phyloP scores from a whole-genome alignment of 2,113 vertebrate species.

The Gila orcuttii region DNA sequence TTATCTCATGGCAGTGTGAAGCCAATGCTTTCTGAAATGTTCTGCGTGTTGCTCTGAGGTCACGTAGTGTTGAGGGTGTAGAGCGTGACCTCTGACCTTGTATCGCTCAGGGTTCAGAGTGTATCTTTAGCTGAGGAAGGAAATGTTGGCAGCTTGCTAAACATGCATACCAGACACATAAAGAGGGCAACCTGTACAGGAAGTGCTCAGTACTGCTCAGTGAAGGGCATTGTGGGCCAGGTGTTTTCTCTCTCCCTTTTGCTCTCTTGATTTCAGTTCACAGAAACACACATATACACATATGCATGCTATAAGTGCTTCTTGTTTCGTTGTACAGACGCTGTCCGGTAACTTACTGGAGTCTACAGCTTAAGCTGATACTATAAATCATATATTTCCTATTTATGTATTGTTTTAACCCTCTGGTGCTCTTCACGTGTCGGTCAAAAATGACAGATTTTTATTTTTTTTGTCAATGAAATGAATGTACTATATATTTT shows the following conservation, averaged over 20 bases:
- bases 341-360: not conserved
- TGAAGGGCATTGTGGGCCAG: conserved; percentile 41
- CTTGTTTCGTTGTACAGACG: not conserved
- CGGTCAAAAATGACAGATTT: too few species aligned
- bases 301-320: not conserved
- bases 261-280: not conserved
- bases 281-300: conserved; percentile 22
- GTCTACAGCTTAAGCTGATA: too few species aligned
- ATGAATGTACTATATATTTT: too few species aligned
- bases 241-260: conserved; percentile 2
- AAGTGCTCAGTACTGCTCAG: not conserved
- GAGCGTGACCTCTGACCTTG: conserved; percentile 18
- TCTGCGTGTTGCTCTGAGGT: not conserved
- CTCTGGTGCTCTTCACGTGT: too few species aligned
- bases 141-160: conserved; percentile 63
- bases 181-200: conserved; percentile 1
- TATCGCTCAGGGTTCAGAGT: conserved; percentile 45
- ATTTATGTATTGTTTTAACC: too few species aligned
- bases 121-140: conserved; percentile 61
- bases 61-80: not conserved
- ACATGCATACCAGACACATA: conserved; percentile 41
- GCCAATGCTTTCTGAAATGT: not conserved
- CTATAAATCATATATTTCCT: too few species aligned
- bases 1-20: not conserved
- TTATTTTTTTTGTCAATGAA: too few species aligned